Conservation (phyloP, 2,888 invertebrate genomes). For the Tenthredo notha region DNA sequence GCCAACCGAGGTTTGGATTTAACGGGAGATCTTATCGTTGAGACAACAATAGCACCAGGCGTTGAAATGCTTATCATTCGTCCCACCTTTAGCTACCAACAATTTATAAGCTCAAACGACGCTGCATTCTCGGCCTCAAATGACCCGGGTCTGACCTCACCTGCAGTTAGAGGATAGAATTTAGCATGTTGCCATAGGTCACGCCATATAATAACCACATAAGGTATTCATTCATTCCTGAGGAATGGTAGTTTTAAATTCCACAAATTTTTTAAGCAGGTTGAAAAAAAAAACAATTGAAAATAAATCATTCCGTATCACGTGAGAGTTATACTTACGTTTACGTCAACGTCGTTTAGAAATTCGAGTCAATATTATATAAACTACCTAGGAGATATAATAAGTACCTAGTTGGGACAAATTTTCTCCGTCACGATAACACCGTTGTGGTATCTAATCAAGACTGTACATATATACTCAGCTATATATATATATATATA, state of each 20-base stretch:
- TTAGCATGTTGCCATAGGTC: constrained; percentile 41
- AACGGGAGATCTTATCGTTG: constrained; percentile 71
- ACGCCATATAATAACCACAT: not conserved
- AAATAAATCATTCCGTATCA: constrained; percentile 14
- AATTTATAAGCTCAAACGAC: constrained; percentile 65
- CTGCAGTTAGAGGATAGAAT: not conserved
- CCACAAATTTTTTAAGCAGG: not conserved
- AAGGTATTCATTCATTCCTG: not conserved
- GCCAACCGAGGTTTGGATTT: constrained; percentile 68
- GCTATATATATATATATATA: not conserved
- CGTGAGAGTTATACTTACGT: not conserved
- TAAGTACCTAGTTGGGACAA: not conserved
- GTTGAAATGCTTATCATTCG: constrained; percentile 70
- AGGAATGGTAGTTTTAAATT: not conserved
- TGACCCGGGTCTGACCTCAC: constrained; percentile 26
- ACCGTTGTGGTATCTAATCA: not conserved
- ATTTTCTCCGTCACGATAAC: constrained; percentile 23
- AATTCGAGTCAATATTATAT: not conserved
- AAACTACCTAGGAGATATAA: not conserved
- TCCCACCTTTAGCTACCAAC: constrained; percentile 56
- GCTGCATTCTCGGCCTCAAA: constrained; percentile 37
- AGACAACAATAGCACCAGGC: constrained; percentile 70
- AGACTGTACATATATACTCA: not conserved
- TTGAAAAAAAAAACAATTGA: not conserved
- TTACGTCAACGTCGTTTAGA: not conserved